These are phyloP conservation scores for Heteropelma amictum DNA, from an alignment of 2,888 invertebrate species.

Conservation along the genomic window DNA sequence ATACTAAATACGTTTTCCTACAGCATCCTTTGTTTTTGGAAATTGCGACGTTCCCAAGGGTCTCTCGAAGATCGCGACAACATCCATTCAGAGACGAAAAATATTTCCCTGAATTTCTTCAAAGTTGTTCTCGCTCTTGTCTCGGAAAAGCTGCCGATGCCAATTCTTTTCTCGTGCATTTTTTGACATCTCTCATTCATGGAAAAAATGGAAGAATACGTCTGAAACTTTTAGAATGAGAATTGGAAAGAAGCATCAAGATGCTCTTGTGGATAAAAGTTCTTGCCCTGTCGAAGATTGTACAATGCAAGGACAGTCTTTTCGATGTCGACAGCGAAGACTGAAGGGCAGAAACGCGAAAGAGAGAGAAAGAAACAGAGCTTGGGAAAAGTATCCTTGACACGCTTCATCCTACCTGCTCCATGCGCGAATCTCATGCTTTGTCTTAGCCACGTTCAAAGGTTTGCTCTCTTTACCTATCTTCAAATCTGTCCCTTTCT, in stretches of 20 bases:
- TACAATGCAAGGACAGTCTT: slow-evolving; percentile 28
- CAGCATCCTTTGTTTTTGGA: neutral
- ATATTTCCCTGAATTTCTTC: too few species aligned
- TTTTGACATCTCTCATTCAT: neutral
- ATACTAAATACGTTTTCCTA: too few species aligned
- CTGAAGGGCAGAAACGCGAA: neutral
- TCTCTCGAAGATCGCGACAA: neutral
- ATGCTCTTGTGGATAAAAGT: neutral
- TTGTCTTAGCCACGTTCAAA: slow-evolving; percentile 39
- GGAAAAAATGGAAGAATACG: slow-evolving; percentile 8
- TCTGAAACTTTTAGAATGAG: slow-evolving; percentile 10
- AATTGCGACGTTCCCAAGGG: neutral
- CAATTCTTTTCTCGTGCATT: slow-evolving; percentile 1
- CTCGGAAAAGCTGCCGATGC: too few species aligned
- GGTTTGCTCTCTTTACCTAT: slow-evolving; percentile 32
- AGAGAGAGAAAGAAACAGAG: neutral
- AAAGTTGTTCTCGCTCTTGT: too few species aligned
- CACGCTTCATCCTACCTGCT: slow-evolving; percentile 49
- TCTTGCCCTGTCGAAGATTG: slow-evolving; percentile 33
- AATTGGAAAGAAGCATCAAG: neutral
- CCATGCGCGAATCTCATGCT: slow-evolving; percentile 43
- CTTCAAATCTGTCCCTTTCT: slow-evolving; percentile 28
- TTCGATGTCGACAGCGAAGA: slow-evolving; percentile 47
- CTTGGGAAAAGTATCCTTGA: slow-evolving; percentile 26
- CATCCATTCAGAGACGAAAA: neutral